Conservation (phyloP, 2,888 invertebrate genomes). For the Lamellibrachia columna region DNA sequence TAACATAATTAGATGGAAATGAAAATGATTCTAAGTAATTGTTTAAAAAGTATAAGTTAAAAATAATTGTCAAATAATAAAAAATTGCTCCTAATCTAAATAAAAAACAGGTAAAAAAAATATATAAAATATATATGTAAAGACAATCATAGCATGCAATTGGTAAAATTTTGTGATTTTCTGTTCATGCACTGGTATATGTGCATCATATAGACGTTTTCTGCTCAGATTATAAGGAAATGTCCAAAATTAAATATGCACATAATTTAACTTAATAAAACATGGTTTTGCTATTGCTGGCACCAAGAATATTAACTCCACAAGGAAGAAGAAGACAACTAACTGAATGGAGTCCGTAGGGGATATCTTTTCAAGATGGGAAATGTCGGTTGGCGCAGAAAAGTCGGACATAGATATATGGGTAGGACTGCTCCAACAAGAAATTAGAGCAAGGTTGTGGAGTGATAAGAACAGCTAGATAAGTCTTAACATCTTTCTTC, state of each 20-base stretch:
- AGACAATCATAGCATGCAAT: not conserved
- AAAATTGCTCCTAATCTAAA: no score
- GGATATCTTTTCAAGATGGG: conserved; percentile 16
- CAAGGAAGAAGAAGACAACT: not conserved
- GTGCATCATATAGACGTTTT: not conserved
- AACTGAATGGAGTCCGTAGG: not conserved
- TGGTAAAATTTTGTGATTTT: not conserved
- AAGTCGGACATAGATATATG: conserved; percentile 12
- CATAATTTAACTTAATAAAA: not conserved
- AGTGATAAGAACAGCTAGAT: conserved; percentile 16
- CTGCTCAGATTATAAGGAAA: not conserved
- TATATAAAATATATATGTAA: no score
- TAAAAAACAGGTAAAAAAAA: no score
- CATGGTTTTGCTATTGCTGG: not conserved
- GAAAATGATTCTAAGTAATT: no score
- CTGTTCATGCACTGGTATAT: not conserved
- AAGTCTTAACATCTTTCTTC: conserved; percentile 16
- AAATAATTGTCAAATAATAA: no score
- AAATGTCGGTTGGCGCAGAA: not conserved
- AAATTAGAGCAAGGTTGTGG: not conserved
- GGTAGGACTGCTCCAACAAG: not conserved
- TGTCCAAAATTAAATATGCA: not conserved
- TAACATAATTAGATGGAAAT: no score
- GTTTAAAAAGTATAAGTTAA: no score
- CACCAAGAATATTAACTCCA: not conserved